Conservation (phyloP, 2,888 invertebrate species). For the Spilosoma lubricipeda region DNA sequence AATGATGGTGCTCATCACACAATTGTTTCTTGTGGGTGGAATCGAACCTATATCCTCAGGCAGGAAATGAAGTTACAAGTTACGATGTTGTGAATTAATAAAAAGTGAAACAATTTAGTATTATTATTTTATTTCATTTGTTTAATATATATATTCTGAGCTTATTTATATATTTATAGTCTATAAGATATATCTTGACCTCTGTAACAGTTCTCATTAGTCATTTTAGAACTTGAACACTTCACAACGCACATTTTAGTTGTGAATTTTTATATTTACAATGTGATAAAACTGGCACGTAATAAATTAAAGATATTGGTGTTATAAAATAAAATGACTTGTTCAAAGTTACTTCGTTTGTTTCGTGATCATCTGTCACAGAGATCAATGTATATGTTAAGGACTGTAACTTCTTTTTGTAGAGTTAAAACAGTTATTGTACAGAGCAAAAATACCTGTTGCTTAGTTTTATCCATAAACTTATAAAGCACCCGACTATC, state of each 20-base stretch:
- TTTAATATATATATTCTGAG: neutral
- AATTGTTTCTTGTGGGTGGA: neutral
- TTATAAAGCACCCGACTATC: neutral
- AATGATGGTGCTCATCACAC: neutral
- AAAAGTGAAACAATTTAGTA: neutral
- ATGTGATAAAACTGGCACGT: no score
- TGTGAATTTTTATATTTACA: no score
- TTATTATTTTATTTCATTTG: neutral
- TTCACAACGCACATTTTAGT: no score
- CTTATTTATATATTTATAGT: neutral
- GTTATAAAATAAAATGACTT: no score
- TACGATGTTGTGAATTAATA: neutral
- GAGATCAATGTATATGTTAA: no score
- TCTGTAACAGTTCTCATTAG: no score
- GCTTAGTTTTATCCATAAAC: neutral
- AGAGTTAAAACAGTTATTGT: neutral
- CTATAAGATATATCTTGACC: no score
- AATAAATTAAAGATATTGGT: no score
- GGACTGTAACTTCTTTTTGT: neutral
- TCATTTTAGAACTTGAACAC: no score
- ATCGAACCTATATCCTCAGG: neutral
- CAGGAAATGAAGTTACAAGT: neutral
- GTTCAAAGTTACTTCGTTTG: no score
- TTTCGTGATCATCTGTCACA: no score
- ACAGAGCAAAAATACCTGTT: neutral